Conservation (phyloP, 1,140 invertebrate species). For the Acyrthosiphon pisum region DNA sequence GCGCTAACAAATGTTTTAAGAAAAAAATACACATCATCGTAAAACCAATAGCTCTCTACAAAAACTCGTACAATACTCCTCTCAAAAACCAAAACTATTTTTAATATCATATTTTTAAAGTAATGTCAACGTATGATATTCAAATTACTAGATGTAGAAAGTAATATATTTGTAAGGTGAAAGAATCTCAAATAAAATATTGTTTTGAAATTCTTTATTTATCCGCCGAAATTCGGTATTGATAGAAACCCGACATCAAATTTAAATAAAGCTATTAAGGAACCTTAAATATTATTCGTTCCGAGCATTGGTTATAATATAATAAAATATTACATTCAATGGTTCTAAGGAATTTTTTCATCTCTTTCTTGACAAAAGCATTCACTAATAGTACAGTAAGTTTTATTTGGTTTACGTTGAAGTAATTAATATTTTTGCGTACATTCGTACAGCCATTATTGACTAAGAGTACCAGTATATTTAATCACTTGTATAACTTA, state of each 20-base stretch:
- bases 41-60: background rate
- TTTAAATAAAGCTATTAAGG: background rate
- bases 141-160: background rate
- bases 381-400: background rate
- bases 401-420: background rate
- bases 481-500: background rate
- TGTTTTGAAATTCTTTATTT: background rate
- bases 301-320: background rate
- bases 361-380: background rate
- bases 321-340: too few relatives aligned
- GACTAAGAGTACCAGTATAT: background rate
- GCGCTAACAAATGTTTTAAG: background rate
- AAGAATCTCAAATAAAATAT: background rate
- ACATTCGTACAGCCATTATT: background rate
- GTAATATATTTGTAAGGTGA: background rate
- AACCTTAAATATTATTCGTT: background rate
- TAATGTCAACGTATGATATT: background rate
- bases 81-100: background rate
- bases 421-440: background rate
- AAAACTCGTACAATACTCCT: background rate
- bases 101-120: background rate
- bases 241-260: background rate
- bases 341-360: background rate
- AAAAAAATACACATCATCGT: background rate
- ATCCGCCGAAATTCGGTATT: background rate